Evolutionary conservation across 2,113 vertebrate genomes (phyloP).

Genomic region (Lipotes vexillifer): DNA sequence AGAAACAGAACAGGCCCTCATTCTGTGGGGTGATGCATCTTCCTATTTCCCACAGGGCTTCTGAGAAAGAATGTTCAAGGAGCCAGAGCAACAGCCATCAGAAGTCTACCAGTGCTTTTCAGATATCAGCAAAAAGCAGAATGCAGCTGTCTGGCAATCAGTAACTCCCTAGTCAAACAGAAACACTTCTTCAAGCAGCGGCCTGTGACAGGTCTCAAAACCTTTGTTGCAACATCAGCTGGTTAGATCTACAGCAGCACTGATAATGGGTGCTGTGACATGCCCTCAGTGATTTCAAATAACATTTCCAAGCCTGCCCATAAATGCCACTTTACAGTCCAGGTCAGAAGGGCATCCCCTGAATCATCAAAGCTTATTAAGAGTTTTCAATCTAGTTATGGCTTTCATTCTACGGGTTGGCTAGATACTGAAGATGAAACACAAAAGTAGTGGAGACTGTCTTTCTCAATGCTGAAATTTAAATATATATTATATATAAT

Average conservation of each 20-base stretch:
- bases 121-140: background rate
- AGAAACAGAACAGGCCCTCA: background rate
- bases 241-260: background rate
- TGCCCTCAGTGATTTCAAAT: background rate
- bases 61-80: background rate
- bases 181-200: background rate
- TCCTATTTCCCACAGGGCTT: background rate
- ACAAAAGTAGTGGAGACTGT: background rate
- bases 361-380: background rate
- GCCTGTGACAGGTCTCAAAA: background rate
- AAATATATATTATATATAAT: background rate
- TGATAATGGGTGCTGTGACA: background rate
- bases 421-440: background rate
- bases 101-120: background rate
- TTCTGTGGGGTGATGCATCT: background rate
- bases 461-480: background rate
- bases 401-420: background rate
- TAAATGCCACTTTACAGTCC: background rate
- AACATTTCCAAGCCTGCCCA: background rate
- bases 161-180: background rate
- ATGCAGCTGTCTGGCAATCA: background rate
- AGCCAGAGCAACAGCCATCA: background rate
- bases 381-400: background rate
- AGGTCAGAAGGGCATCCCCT: background rate
- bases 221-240: background rate